Percentiles rank a stretch among this genome's conserved stretches.
Conservation (phyloP, 2,113 vertebrate genomes). For the Lycaon pictus region DNA sequence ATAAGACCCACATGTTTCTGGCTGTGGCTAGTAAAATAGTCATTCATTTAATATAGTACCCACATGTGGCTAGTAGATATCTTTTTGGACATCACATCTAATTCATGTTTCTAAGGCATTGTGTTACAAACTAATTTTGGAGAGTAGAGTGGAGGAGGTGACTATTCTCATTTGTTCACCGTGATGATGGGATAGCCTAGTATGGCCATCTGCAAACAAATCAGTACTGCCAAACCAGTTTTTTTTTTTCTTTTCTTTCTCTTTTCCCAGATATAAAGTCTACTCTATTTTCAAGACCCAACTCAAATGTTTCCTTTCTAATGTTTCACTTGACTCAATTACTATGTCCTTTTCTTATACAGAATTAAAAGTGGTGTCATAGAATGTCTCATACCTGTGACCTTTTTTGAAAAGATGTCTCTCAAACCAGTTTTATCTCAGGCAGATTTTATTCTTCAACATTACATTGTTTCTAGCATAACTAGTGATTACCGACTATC, state of each 20-base stretch:
- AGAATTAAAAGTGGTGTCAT: not conserved
- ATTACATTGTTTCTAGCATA: not conserved
- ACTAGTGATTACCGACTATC: not conserved
- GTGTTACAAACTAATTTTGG: not conserved
- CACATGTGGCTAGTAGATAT: not conserved
- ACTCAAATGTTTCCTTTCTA: not conserved
- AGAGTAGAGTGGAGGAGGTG: not conserved
- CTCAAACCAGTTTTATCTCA: not conserved
- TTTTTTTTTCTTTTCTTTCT: not conserved
- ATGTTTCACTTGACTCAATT: not conserved
- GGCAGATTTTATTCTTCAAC: not conserved
- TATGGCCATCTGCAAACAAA: not conserved
- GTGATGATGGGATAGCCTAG: fast-evolving
- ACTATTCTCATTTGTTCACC: not conserved
- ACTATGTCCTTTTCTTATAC: not conserved
- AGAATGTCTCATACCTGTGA: not conserved
- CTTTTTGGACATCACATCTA: not conserved
- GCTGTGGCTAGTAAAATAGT: not conserved
- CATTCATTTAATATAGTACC: not conserved
- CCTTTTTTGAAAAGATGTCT: not conserved
- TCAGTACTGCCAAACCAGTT: not conserved
- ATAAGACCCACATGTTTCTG: not conserved
- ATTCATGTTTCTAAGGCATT: not conserved
- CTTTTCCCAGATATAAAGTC: not conserved
- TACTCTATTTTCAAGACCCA: not conserved